Evolutionary conservation across 1,140 invertebrate species (phyloP).

Genomic region (Drosophila funebris): DNA sequence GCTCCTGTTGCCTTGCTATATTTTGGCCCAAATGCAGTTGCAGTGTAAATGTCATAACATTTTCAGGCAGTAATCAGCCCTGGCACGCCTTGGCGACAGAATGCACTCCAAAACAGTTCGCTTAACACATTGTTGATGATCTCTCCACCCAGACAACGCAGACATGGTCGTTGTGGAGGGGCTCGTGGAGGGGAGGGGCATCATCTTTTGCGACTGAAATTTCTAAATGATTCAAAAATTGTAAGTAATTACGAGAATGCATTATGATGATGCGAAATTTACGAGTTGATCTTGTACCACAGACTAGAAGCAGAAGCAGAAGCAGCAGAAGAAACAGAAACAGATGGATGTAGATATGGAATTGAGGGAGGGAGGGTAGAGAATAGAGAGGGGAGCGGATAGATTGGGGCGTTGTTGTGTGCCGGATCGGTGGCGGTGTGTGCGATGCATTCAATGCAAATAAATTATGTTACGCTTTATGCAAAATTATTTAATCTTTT

Average conservation of each 20-base stretch:
- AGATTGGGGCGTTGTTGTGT: neutral
- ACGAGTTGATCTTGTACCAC: conserved; percentile 56
- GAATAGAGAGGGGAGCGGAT: neutral
- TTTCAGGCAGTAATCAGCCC: conserved; percentile 68
- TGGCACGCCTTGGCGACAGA: conserved; percentile 2
- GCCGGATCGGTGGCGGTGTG: conserved; percentile 75
- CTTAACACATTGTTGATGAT: conserved; percentile 77
- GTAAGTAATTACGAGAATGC: conserved; percentile 82
- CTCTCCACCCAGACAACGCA: conserved; percentile 49
- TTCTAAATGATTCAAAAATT: conserved; percentile 81
- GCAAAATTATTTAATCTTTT: conserved; percentile 83
- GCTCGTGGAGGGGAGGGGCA: neutral
- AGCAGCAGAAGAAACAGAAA: neutral
- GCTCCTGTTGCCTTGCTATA: conserved; percentile 37
- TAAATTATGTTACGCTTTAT: conserved; percentile 83
- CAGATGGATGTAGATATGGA: conserved; percentile 5
- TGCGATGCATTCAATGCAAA: conserved; percentile 81
- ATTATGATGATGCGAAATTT: conserved; percentile 82
- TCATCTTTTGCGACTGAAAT: conserved; percentile 62
- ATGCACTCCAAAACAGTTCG: conserved; percentile 29
- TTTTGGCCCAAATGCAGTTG: conserved; percentile 41
- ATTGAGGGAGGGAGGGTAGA: neutral
- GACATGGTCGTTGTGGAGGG: neutral
- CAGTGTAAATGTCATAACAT: conserved; percentile 77
- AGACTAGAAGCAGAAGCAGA: conserved; percentile 11